phyloP scores from a whole-genome alignment of 2,888 invertebrate genomes.

The Rhogogaster chlorosoma region DNA sequence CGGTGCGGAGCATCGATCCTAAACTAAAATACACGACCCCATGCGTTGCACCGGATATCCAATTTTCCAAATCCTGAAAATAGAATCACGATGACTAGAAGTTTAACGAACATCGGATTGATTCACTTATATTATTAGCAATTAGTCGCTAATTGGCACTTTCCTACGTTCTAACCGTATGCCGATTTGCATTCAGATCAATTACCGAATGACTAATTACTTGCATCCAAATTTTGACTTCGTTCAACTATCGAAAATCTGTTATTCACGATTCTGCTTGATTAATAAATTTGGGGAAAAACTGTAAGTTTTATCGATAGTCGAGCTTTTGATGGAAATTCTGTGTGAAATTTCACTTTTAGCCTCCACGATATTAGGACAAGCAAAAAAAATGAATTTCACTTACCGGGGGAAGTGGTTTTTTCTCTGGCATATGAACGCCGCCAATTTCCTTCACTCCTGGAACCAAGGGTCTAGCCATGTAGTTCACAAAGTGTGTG shows the following conservation, averaged over 20 bases:
- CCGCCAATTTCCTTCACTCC: constrained; percentile 81
- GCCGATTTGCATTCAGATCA: too few species aligned
- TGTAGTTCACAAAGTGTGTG: constrained; percentile 81
- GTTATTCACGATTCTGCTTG: too few species aligned
- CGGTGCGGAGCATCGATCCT: constrained; percentile 81
- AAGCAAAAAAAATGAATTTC: background rate
- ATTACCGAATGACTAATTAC: too few species aligned
- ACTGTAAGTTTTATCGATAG: background rate
- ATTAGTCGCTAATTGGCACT: too few species aligned
- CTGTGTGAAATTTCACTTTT: background rate
- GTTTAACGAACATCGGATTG: background rate
- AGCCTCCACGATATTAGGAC: background rate
- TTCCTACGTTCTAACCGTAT: too few species aligned
- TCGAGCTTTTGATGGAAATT: background rate
- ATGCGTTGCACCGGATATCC: constrained; percentile 63
- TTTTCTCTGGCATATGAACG: constrained; percentile 78
- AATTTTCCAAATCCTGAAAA: constrained; percentile 65
- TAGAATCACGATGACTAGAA: background rate
- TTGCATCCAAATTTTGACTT: too few species aligned
- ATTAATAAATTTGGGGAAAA: background rate
- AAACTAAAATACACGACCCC: constrained; percentile 81
- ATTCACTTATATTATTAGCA: too few species aligned
- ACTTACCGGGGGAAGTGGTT: constrained; percentile 79
- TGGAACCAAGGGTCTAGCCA: constrained; percentile 80
- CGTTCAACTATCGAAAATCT: too few species aligned